Evolutionary conservation across 2,888 invertebrate genomes (phyloP), one percentile per base, ranked within the genome.

Genomic region (Perdita meconis): DNA sequence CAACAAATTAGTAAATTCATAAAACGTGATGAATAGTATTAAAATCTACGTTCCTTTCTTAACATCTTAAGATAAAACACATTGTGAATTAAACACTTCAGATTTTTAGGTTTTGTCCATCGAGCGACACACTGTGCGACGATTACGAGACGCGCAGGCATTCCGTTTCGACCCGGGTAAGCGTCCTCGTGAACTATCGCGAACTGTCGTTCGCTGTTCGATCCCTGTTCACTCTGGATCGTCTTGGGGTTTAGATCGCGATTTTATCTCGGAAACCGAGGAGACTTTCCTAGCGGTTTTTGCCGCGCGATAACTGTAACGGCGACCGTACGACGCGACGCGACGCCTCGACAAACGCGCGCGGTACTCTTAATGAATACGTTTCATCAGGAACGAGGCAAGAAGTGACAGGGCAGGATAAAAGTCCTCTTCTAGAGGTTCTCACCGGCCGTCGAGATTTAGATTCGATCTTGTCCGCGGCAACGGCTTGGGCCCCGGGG

Each of bases 301-400:
- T 72, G 10, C 51, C 16, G 44, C 36, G 22, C 44, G 59, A 73
- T 75, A 75, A 75, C 74, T 75, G 74, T 75, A 75, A 64, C 73
- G 57, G 73, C 24, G 2, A 59, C 74, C 30, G 64, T 64, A 42
- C 53, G 44, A 47, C 74, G 38, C 13, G 44, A 3, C 57, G 64
- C 53, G 44, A 47, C 74, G 38, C 13, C 53, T 6, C 57, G 64
- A 65, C 44, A 59, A 74, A 40, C 4, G 24, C 22, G 38, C 57
- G 42, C 22, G 53, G 19, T 30, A 24, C 38, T 64, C 74, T 64
- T 75, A 75, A 75, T 72, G 47, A 75, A 75, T 75, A 75, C 74
- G 73, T 75, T 75, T 53, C 64, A 72, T 75, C 74, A 38, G 44
- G 38, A 16, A 53, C 16, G 30, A n/a, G n/a, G 53, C 16, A 75